Evolutionary conservation across 2,113 vertebrate species (phyloP).

Genomic region (Upupa epops): DNA sequence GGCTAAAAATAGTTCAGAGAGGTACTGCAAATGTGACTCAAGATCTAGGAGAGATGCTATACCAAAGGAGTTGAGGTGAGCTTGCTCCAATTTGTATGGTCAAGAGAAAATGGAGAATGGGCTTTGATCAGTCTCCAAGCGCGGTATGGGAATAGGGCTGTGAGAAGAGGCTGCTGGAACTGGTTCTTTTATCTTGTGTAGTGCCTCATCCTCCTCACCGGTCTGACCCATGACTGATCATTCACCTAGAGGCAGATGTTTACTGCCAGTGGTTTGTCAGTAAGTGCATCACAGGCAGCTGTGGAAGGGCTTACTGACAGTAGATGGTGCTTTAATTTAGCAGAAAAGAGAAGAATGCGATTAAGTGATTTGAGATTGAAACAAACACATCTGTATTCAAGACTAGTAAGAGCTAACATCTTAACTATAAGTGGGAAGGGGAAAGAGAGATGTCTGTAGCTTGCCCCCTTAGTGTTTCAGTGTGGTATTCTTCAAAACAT

Average conservation of each 20-base stretch:
- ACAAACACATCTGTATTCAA: not conserved
- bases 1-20: not conserved
- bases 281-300: not conserved
- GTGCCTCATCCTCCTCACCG: not conserved
- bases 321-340: slow-evolving; percentile 68
- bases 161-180: not conserved
- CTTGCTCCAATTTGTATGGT: not conserved
- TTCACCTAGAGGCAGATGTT: slow-evolving; percentile 7
- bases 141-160: not conserved
- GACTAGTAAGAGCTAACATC: not conserved
- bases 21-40: not conserved
- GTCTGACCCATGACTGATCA: not conserved
- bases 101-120: not conserved
- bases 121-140: not conserved
- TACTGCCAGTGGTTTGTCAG: not conserved
- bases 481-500: not conserved
- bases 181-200: not conserved
- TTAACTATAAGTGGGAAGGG: not conserved
- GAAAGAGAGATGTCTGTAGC: not conserved
- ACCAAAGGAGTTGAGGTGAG: not conserved
- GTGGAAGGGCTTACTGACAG: slow-evolving; percentile 46
- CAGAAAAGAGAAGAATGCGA: not conserved
- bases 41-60: not conserved
- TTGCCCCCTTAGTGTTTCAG: not conserved
- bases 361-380: not conserved